Evolutionary conservation across 2,888 invertebrate species (phyloP).

Genomic region (Tachina fera): DNA sequence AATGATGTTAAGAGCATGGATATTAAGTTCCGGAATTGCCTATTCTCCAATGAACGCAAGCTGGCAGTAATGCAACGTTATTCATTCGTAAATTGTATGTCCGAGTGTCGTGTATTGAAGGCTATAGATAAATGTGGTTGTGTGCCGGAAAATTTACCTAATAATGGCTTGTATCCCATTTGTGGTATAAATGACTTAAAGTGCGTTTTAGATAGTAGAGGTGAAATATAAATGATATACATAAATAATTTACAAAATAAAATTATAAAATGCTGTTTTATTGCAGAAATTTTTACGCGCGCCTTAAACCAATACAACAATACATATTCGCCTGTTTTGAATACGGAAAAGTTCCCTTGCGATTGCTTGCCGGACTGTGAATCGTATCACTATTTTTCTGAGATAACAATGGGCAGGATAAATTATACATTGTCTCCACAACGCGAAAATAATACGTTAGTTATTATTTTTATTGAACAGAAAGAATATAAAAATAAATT

Average conservation of each 20-base stretch:
- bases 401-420: constrained; percentile 86
- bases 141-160: constrained; percentile 85
- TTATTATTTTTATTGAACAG: background rate
- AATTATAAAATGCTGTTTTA: background rate
- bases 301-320: constrained; percentile 82
- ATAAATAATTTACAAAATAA: background rate
- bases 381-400: constrained; percentile 85
- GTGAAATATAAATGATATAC: no score
- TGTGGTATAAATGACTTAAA: constrained; percentile 77
- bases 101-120: constrained; percentile 84
- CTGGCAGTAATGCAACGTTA: constrained; percentile 83
- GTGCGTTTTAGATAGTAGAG: constrained; percentile 78
- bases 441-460: constrained; percentile 54
- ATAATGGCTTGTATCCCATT: constrained; percentile 78
- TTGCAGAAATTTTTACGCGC: constrained; percentile 76
- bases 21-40: constrained; percentile 84
- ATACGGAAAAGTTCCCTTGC: constrained; percentile 80
- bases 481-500: background rate
- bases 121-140: constrained; percentile 85
- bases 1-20: constrained; percentile 84
- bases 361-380: constrained; percentile 87
- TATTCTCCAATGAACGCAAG: constrained; percentile 85
- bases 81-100: constrained; percentile 87
- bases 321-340: constrained; percentile 74
- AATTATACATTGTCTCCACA: constrained; percentile 80